Conservation (phyloP, 2,797 vertebrate genomes). For the Scolopax rusticola region DNA sequence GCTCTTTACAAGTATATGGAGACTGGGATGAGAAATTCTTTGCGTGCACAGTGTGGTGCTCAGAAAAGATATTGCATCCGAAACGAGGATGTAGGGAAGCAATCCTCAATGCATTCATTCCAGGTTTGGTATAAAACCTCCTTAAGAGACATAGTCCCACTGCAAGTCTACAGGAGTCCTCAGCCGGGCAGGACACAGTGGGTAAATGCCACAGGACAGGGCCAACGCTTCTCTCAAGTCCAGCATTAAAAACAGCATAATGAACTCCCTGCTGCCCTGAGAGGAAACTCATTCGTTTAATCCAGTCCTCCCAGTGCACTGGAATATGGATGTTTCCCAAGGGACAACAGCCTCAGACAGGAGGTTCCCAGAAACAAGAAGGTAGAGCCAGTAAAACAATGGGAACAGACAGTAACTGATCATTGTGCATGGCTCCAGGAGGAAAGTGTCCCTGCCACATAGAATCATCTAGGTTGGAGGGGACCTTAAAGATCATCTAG, state of each 20-base stretch:
- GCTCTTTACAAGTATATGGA: background rate
- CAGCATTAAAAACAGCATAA: background rate
- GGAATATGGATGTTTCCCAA: background rate
- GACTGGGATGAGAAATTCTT: background rate
- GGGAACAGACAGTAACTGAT: background rate
- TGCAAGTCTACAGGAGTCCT: background rate
- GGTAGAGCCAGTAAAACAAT: background rate
- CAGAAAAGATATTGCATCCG: background rate
- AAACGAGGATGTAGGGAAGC: background rate
- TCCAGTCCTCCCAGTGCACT: background rate
- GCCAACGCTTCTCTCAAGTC: background rate
- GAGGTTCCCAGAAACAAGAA: background rate
- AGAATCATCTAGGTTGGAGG: no score
- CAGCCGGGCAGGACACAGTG: background rate
- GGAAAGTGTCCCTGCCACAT: background rate
- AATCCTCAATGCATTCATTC: rapidly evolving
- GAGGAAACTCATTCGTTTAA: background rate
- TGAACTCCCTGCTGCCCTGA: background rate
- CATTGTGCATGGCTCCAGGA: background rate
- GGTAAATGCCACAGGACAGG: background rate
- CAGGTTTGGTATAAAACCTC: background rate
- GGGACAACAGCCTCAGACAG: background rate
- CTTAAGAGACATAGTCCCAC: background rate
- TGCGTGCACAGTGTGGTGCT: rapidly evolving
- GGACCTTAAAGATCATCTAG: no score